Base-by-base conservation (phyloP, 2,888 invertebrate genomes). In the Zeuzera pyrina region DNA sequence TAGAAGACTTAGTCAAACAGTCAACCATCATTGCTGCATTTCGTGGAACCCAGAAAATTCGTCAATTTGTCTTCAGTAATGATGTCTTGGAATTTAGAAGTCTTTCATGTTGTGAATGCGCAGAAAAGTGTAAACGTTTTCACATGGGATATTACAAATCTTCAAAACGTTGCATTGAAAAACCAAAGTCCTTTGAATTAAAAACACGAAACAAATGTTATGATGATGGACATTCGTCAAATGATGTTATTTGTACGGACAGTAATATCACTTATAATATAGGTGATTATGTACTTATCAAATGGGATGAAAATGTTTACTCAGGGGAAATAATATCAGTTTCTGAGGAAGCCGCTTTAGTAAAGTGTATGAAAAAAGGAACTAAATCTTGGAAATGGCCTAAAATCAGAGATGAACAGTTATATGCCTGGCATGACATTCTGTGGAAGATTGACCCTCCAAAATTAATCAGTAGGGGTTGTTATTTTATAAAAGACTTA, bases 281-380 rank as follows among this genome's bases (percentile, higher is more conserved):
- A 29, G 32, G 38, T 32, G 40, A 38, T 31, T 13, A 44, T 36
- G 45, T 42, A 12, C 31, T 42, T 26, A 24, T 38, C 6, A 42
- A 29, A 38, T 39, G 36, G 40, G 36, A 36, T 12, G 31, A 30
- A 13, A 15, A 35, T n/a, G 27, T 23, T 24, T 45, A 43, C 31
- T 43, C 46, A 12, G 46, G 42, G 19, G 31, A 41, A 34, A 29
- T 48, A 24, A 28, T 43, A 14, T 39, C 42, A 33, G 19, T 41
- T 28, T 39, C 15, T 38, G 36, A 41, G 26, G 41, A 42, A 30
- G 46, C 38, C 25, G 26, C 31, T 12, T 37, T 40, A 22, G 45
- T 49, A 8, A 34, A 38, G 25, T 42, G 38, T 14, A 45, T 44
- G 43, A 45, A 39, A 15, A 36, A 21, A 31, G 41, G 37, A 14